Evolutionary conservation across 53 echinoderm and acorn worm species (phyloP), one percentile per base, ranked within the genome.

Genomic region (Crossaster papposus): DNA sequence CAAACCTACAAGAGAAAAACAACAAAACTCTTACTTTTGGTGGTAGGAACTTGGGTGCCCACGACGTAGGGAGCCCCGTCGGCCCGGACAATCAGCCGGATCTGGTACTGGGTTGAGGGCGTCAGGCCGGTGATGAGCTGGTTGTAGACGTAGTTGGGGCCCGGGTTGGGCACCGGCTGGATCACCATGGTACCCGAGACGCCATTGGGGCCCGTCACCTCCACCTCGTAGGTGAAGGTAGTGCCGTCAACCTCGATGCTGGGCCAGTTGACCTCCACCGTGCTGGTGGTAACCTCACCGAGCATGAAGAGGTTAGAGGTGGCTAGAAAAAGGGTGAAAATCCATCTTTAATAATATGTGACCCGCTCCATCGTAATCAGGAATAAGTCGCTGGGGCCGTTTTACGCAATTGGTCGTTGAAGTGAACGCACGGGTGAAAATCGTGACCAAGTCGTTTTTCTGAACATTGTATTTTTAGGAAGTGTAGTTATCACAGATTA

Each of bases 41-140:
- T 90, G 9, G 83, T 90, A 32, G 90, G 90, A 15, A 77, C 82
- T 70, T 83, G 74, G 38, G 90, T 90, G 36, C 90, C 90, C 14
- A 90, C 75, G 2, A 51, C 63, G 37, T 83, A 50, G 4, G 83
- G 83, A 28, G 62, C 30, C 15, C 62, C 75, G 11, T 78, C 63
- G 0, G 90, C 8, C 7, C 74, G 58, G 71, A 83, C 70, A 18
- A 83, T 38, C 90, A 90, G 79, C 17, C 37, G 63, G 51, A 90
- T 76, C 64, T 36, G 51, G n/a, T 90, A 83, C 50, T 75, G 75
- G 4, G 90, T 90, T 4, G 83, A 82, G 26, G 90, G 90, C 30
- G 26, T 30, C 83, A 90, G 65, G 38, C 53, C 64, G 4, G 58
- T 50, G 44, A 90, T 77, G 8, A 76, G 54, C 1, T 90, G 65